Conservation (phyloP, 1,140 invertebrate species). For the Grapholita molesta region DNA sequence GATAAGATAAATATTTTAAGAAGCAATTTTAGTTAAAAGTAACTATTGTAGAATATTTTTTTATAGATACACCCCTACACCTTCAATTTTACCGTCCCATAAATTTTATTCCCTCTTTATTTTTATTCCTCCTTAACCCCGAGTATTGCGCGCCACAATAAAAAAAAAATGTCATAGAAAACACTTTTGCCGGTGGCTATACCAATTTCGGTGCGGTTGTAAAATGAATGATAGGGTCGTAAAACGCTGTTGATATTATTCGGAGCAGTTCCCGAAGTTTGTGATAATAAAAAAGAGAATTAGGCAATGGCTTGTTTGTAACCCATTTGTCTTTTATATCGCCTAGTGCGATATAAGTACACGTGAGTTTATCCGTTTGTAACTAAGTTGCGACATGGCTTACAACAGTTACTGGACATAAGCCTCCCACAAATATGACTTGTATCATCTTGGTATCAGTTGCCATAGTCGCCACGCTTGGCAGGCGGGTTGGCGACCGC, state of each 20-base stretch:
- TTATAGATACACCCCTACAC: too few species aligned
- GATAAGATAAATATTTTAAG: too few species aligned
- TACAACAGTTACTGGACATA: too few species aligned
- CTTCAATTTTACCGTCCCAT: background rate
- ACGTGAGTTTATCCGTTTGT: too few species aligned
- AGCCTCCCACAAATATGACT: too few species aligned
- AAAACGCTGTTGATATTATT: background rate
- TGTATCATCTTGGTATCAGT: too few species aligned
- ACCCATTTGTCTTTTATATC: background rate
- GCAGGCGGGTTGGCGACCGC: too few species aligned
- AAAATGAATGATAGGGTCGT: slow-evolving; percentile 10
- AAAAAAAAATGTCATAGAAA: slow-evolving; percentile 7
- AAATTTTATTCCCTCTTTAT: background rate
- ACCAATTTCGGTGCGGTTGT: slow-evolving; percentile 11
- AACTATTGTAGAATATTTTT: too few species aligned
- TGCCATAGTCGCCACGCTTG: too few species aligned
- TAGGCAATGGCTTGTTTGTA: background rate
- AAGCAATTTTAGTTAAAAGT: too few species aligned
- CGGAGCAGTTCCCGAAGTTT: background rate
- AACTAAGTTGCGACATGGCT: too few species aligned
- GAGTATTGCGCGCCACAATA: background rate
- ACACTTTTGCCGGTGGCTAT: background rate
- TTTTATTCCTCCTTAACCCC: background rate
- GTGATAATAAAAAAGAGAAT: background rate
- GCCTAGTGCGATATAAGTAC: too few species aligned